Percentiles rank a stretch among this genome's conserved stretches.
Evolutionary conservation across 2,888 invertebrate species (phyloP).

Genomic region (Metellina segmentata): DNA sequence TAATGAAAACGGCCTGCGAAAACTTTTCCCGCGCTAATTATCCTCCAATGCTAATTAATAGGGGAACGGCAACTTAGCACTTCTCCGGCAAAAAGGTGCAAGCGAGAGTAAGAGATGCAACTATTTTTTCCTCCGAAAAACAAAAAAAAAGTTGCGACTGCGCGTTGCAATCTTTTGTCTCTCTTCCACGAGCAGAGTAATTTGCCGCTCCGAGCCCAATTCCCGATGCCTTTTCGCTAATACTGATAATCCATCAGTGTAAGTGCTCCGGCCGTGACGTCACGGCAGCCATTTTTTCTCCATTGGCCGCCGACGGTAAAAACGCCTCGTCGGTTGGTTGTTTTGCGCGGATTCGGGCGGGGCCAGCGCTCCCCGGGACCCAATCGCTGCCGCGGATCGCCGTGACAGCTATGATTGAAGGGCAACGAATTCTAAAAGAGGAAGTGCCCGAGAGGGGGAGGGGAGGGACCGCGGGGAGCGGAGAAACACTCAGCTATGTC

Average conservation of each 20-base stretch:
- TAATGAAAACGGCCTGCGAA: slow-evolving; percentile 47
- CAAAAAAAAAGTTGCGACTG: slow-evolving; percentile 60
- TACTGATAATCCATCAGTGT: slow-evolving; percentile 76
- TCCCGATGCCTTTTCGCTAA: slow-evolving; percentile 72
- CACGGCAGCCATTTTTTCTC: slow-evolving; percentile 73
- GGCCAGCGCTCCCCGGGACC: slow-evolving; percentile 18
- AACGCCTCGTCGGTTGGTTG: slow-evolving; percentile 74
- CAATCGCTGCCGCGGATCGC: slow-evolving; percentile 52
- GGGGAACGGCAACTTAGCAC: slow-evolving; percentile 59
- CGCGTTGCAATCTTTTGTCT: slow-evolving; percentile 69
- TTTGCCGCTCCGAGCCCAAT: slow-evolving; percentile 72
- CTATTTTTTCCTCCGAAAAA: slow-evolving; percentile 46
- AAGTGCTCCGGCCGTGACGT: slow-evolving; percentile 73
- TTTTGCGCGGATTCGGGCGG: slow-evolving; percentile 67
- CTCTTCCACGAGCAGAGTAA: slow-evolving; percentile 48
- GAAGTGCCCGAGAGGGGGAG: slow-evolving; percentile 54
- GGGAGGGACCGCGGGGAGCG: slow-evolving; percentile 20
- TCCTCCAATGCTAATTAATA: slow-evolving; percentile 76
- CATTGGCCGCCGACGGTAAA: slow-evolving; percentile 71
- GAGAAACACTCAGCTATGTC: slow-evolving; percentile 66
- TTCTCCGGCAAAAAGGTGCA: slow-evolving; percentile 12
- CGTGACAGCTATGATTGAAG: slow-evolving; percentile 76
- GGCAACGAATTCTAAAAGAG: slow-evolving; percentile 76
- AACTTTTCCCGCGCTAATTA: slow-evolving; percentile 72
- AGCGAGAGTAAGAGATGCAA: slow-evolving; percentile 42